Base-by-base conservation (phyloP, 64 coral and sea anemone genomes). In the Pocillopora damicornis region DNA sequence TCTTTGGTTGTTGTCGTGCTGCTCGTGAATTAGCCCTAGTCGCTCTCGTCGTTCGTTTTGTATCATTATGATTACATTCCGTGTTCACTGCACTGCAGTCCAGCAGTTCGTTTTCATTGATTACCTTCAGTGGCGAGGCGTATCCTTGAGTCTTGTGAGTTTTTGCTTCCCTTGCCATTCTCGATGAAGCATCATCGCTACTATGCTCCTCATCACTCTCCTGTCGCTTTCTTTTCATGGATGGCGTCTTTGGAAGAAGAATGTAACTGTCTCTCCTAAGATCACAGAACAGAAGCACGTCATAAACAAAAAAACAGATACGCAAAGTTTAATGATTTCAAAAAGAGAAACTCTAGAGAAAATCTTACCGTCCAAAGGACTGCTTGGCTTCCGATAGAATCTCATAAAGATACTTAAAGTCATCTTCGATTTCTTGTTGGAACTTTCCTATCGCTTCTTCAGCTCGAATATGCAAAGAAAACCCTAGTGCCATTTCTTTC, bases 211-310 rank as follows among this genome's bases (percentile, higher is more conserved):
- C 64, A 37, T 81, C 79, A 63, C 81, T 85, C 81, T 85, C 64
- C 20, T 72, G 63, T n/a, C 91, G 76, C 61, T 96, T 96, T 66
- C 91, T 76, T 79, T 93, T 96, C 91, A 93, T 96, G 23, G 88
- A 90, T 79, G 94, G 94, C 75, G 94, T 96, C 62, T 96, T 96
- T 11, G 94, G 94, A 25, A 96, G 88, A 2, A 96, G 88, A 26
- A 76, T 73, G n/a, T 87, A 75, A 51, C 90, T 92, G 67, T 92
- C 90, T 56, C 83, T 37, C 63, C 90, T 92, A 87, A 71, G 63
- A 77, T 13, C 10, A n/a, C 10, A 56, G 56, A 11, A 83, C 66
- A 82, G 15, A 58, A 67, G 14, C 20, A 22, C 15, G 20, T 66
- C 15, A 66, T 15, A 15, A 66, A 17, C 63, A 18, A 66, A 15